Base-by-base conservation (phyloP, 2,797 vertebrate genomes). In the Xyrichtys novacula region DNA sequence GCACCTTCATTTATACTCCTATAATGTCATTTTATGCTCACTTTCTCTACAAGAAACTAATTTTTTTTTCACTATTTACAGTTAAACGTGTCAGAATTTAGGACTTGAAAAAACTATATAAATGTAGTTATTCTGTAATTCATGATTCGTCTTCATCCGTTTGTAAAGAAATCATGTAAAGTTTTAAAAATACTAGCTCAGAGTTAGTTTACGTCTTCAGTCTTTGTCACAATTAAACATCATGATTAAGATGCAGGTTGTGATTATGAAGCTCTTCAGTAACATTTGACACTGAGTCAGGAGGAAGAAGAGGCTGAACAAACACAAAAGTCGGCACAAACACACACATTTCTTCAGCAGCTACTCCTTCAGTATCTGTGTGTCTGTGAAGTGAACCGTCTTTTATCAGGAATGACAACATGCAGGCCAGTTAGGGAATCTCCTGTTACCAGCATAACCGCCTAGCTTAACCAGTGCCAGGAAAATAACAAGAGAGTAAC, bases 231-330 rank as follows among this genome's bases (percentile, higher is more conserved):
- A n/a, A n/a, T n/a, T n/a, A n/a, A n/a, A 29, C 62, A 28, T 14
- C 5, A 40, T 1, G 32, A 19, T 2, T 43, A 1, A 65, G 40
- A 20, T 53, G 29, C 10, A 0, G 17, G 19, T 9, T 20, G 26
- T 47, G 6, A 57, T 14, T 38, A 19, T n/a, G 43, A 25, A 80
- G 49, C 67, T 25, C 38, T 48, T 80, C 31, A 77, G 38, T 47
- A 62, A 50, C 77, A 78, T 50, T 42, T 76, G 79, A 85, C 82
- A 74, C 60, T 86, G 88, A 89, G 44, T 88, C 86, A 90, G 72
- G 52, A 66, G 68, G 78, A 67, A 69, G 66, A 38, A 22, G n/a
- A 55, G 14, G 11, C 32, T 7, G 19, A 19, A 2, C 7, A 15
- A 25, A 6, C 22, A 26, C 3, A 22, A n/a, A n/a, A n/a, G n/a